Evolutionary conservation across 2,797 vertebrate genomes (phyloP), one percentile per base, ranked within the genome.

Genomic region (Neosilurus hyrtlii): DNA sequence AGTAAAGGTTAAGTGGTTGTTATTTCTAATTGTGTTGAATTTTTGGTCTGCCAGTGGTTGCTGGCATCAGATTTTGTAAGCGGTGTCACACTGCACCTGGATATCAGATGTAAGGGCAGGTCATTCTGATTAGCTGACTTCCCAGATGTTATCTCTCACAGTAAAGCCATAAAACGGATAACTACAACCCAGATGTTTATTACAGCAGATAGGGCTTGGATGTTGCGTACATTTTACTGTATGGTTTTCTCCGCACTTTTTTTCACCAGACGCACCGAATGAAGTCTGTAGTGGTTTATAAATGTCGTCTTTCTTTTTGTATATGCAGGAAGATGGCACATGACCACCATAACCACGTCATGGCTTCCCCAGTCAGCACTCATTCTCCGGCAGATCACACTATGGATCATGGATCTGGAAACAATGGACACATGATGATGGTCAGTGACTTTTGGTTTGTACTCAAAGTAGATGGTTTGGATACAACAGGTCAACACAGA

Each of bases 401-500:
- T n/a, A 85, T 8, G 49, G 37, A 83, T 15, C 82, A 86, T 26
- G 68, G 61, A 1, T 22, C 51, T 15, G 86, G 80, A 73, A 15
- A 43, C 14, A 76, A 86, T 18, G 79, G 18, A 61, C 24, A 51
- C 68, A 90, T 89, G 88, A 88, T 84, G 86, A 90, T 88, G 89
- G 87, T 89, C 59, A 88, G 85, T 81, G 70, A 24, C 26, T 24
- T 18, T 71, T 26, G 0, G 22, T 70, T 10, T 61, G 66, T 52
- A 20, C 24, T 66, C 16, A 54, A 15, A 12, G 12, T 22, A 30
- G 8, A 52, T 16, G 1, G 51, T 56, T 10, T 49, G 16, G 15
- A 22, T 16, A 10, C 6, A 7, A 15, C 51, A 51, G 54, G 49
- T 59, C 56, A 7, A 0, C 56, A 1, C 18, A 35, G 26, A 35